Evolutionary conservation across 1,140 invertebrate genomes (phyloP).

Genomic region (Drosophila lowei): DNA sequence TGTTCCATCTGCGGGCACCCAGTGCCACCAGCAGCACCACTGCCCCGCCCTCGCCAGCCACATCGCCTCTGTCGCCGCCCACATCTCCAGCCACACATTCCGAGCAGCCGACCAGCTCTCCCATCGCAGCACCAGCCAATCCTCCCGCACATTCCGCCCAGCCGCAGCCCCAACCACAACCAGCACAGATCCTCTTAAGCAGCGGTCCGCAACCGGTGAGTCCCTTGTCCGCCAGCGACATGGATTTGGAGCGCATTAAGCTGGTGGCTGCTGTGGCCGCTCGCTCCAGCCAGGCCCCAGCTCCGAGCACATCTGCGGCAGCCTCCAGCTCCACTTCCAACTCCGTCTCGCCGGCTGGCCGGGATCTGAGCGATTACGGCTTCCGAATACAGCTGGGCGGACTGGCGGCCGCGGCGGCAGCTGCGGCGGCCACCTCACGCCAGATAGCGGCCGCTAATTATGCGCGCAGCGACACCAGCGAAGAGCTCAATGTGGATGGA

Average conservation of each 20-base stretch:
- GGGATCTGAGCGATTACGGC: constrained; percentile 81
- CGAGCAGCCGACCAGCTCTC: constrained; percentile 50
- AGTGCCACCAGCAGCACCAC: constrained; percentile 36
- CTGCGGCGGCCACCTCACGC: constrained; percentile 75
- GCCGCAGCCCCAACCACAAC: constrained; percentile 39
- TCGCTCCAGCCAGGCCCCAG: constrained; percentile 46
- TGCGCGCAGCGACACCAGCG: constrained; percentile 82
- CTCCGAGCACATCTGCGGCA: constrained; percentile 36
- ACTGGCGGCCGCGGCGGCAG: constrained; percentile 75
- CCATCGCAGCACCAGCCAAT: constrained; percentile 30
- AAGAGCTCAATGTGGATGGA: constrained; percentile 81
- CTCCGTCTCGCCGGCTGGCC: constrained; percentile 58
- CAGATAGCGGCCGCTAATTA: constrained; percentile 80
- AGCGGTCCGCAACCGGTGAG: constrained; percentile 18
- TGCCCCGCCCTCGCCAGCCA: constrained; percentile 70
- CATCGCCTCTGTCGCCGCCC: constrained; percentile 76
- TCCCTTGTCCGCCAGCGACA: constrained; percentile 49
- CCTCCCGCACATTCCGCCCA: constrained; percentile 45
- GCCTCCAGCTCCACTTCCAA: constrained; percentile 47
- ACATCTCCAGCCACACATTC: constrained; percentile 66
- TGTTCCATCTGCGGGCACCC: constrained; percentile 66
- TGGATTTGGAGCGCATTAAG: constrained; percentile 82
- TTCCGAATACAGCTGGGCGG: constrained; percentile 83
- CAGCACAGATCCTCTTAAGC: constrained; percentile 1
- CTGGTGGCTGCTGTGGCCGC: constrained; percentile 75